Conservation (phyloP, 2,113 vertebrate species). For the Ceyx margarethae region DNA sequence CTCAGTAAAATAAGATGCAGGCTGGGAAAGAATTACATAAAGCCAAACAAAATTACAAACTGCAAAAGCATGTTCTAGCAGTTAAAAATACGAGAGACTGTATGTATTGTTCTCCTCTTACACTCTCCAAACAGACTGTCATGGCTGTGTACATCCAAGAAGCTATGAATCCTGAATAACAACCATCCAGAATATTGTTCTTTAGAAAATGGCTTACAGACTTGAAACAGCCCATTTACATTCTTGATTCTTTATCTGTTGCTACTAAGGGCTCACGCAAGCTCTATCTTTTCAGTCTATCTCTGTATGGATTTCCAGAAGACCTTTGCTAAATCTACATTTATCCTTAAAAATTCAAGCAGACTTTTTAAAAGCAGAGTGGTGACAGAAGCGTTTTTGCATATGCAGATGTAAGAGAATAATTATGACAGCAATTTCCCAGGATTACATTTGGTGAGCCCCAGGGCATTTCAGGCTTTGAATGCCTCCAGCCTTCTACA, state of each 20-base stretch:
- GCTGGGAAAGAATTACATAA: neutral
- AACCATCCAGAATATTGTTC: neutral
- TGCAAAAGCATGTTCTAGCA: neutral
- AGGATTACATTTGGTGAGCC: neutral
- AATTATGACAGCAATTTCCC: neutral
- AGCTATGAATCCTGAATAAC: neutral
- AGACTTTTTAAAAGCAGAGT: neutral
- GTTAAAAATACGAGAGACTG: neutral
- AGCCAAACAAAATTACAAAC: neutral
- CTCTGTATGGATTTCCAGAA: neutral
- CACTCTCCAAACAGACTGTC: neutral
- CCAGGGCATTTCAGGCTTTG: neutral
- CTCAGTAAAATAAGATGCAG: neutral
- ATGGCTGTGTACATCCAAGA: neutral
- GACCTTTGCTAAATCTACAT: neutral
- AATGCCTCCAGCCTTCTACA: neutral
- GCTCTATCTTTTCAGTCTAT: neutral
- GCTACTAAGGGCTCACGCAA: neutral
- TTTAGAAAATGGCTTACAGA: neutral
- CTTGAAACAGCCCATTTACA: neutral
- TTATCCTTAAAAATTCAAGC: neutral
- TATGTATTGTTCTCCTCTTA: neutral
- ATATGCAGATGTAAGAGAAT: neutral
- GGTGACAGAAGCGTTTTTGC: neutral
- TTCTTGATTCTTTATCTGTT: neutral